Percentiles rank a stretch among this genome's conserved stretches.
Conservation (phyloP, 2,888 invertebrate species). For the Lumbricus terrestris region DNA sequence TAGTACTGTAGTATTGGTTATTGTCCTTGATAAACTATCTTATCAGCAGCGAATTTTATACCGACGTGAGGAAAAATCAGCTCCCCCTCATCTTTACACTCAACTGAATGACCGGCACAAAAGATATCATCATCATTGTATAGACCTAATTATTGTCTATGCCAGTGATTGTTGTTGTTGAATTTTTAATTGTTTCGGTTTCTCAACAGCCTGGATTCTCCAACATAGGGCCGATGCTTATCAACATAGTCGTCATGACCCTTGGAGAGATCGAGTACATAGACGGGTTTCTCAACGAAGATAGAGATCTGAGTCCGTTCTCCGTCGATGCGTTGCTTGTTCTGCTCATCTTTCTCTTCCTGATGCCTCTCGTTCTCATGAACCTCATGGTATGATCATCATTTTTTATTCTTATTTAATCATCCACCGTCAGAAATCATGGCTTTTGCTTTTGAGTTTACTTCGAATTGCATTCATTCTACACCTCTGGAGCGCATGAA, state of each 20-base stretch:
- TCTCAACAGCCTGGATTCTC: background rate
- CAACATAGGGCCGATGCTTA: conserved; percentile 36
- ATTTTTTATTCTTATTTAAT: too few species aligned
- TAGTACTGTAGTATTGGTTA: too few species aligned
- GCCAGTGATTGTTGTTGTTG: background rate
- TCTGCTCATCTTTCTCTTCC: conserved; percentile 46
- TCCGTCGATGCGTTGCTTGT: conserved; percentile 44
- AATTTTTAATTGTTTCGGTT: background rate
- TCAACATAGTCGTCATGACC: conserved; percentile 50
- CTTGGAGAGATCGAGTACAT: conserved; percentile 50
- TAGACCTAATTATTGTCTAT: too few species aligned
- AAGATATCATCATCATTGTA: too few species aligned
- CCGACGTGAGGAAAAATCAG: too few species aligned
- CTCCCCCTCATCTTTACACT: too few species aligned
- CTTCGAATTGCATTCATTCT: background rate
- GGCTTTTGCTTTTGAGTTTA: background rate
- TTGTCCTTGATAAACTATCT: too few species aligned
- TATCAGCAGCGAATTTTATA: too few species aligned
- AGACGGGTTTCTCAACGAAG: conserved; percentile 41
- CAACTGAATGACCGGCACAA: too few species aligned
- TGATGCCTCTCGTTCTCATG: conserved; percentile 52
- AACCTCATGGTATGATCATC: conserved; percentile 48
- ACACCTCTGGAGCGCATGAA: background rate
- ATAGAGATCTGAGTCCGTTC: conserved; percentile 39
- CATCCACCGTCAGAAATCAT: background rate